These are phyloP conservation scores for Dolichallabes microphthalmus DNA, from an alignment of 2,113 vertebrate genomes.

Conservation along the genomic window DNA sequence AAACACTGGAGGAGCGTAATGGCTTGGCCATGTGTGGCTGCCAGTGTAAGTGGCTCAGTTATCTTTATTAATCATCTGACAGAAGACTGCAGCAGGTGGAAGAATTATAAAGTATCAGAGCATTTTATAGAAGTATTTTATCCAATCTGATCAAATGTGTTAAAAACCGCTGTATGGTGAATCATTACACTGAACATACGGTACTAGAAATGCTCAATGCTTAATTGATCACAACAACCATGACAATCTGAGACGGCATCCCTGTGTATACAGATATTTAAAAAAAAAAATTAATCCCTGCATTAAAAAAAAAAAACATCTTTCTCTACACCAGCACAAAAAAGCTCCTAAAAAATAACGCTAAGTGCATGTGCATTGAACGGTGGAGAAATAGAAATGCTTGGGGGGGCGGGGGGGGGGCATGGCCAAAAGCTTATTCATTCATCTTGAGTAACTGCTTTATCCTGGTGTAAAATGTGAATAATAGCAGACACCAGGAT, in stretches of 20 bases:
- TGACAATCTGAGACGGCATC: background rate
- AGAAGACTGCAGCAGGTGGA: conserved; percentile 18
- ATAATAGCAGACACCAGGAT: background rate
- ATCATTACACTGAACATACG: background rate
- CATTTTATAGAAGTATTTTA: background rate
- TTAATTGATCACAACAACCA: background rate
- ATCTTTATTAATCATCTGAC: conserved; percentile 15
- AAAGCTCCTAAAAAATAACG: background rate
- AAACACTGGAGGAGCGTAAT: background rate
- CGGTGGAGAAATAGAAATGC: background rate
- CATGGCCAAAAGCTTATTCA: background rate
- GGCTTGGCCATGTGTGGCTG: background rate
- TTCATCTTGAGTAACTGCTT: background rate
- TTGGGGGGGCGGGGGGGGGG: too few relatives aligned
- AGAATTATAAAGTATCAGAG: background rate
- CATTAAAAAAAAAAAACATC: background rate
- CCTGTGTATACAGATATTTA: background rate
- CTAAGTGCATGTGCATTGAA: background rate
- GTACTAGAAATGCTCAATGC: background rate
- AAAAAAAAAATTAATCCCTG: background rate
- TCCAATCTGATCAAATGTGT: background rate
- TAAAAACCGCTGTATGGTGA: background rate
- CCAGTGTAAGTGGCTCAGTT: conserved; percentile 1
- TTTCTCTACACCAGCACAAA: background rate
- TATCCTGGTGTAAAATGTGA: background rate